Evolutionary conservation across 2,888 invertebrate genomes (phyloP), one percentile per base, ranked within the genome.

Genomic region (Mayetiola destructor): DNA sequence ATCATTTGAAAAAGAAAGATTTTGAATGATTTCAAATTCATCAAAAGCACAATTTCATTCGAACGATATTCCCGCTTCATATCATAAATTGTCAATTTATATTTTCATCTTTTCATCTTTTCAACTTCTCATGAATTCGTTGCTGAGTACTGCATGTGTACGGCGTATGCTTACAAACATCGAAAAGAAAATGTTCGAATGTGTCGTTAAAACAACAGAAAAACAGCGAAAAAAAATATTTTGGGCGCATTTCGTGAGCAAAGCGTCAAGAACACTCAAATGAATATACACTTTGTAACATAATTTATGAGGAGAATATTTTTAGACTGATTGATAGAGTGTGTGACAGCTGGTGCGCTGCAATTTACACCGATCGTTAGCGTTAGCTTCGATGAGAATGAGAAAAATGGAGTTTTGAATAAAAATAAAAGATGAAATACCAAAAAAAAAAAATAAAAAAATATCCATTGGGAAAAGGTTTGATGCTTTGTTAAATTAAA

Each of bases 271-370:
- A n/a, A n/a, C n/a, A n/a, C n/a, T n/a, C n/a, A n/a, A n/a, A n/a
- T n/a, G n/a, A n/a, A 32, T 32, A 32, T 12, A 23, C 30, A 29
- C 30, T 52, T 52, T 52, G 27, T 29, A 52, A 27, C 53, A 53
- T 53, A 53, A 53, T 53, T 53, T 53, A 53, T 53, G 32, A 16
- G 30, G 12, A 32, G 30, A 30, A 32, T 53, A 53, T 53, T 53
- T 53, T 53, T 53, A 53, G 53, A 53, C 53, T 53, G 53, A 53
- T 53, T 53, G 53, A 53, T 53, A 53, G 29, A 53, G 14, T 53
- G 30, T 30, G 53, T 53, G 53, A 53, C 53, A 53, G 53, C 53
- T 53, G 53, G 53, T 53, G 18, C 30, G 29, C 53, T 53, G 53
- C 53, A 53, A 18, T 53, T 23, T 48, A 23, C 42, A 48, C 48